These are phyloP conservation scores for Thomomys bottae DNA, from an alignment of 2,113 vertebrate species.

Conservation along the genomic window DNA sequence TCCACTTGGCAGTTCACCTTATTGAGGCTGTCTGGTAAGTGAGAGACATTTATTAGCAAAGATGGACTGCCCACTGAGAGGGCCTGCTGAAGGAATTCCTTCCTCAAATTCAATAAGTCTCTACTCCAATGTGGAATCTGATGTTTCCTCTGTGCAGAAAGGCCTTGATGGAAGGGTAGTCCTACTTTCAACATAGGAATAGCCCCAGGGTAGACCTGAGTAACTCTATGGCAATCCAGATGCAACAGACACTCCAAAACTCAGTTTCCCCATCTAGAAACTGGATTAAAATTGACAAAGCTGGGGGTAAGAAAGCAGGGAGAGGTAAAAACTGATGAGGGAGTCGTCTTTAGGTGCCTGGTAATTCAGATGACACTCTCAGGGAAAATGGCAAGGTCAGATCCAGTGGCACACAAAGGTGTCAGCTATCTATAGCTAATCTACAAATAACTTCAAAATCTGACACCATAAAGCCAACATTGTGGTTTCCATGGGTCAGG, in stretches of 20 bases:
- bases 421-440: background rate
- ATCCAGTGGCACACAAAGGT: rapidly evolving
- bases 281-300: background rate
- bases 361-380: background rate
- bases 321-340: background rate
- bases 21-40: conserved; percentile 78
- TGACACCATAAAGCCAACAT: background rate
- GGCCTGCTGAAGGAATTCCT: conserved; percentile 33
- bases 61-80: conserved; percentile 69
- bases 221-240: background rate
- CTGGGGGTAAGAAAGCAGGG: rapidly evolving
- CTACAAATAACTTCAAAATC: background rate
- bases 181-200: rapidly evolving
- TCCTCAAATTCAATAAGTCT: conserved; percentile 50
- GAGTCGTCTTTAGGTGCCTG: background rate
- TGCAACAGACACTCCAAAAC: background rate
- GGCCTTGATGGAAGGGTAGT: background rate
- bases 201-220: rapidly evolving
- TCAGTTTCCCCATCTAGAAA: background rate
- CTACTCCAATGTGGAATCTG: conserved; percentile 11
- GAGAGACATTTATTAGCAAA: conserved; percentile 82
- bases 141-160: background rate
- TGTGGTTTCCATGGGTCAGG: background rate
- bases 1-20: conserved; percentile 61
- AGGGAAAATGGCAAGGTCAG: background rate